Base-by-base conservation (phyloP, 2,113 vertebrate genomes). In the Paracyprichromis sp. region DNA sequence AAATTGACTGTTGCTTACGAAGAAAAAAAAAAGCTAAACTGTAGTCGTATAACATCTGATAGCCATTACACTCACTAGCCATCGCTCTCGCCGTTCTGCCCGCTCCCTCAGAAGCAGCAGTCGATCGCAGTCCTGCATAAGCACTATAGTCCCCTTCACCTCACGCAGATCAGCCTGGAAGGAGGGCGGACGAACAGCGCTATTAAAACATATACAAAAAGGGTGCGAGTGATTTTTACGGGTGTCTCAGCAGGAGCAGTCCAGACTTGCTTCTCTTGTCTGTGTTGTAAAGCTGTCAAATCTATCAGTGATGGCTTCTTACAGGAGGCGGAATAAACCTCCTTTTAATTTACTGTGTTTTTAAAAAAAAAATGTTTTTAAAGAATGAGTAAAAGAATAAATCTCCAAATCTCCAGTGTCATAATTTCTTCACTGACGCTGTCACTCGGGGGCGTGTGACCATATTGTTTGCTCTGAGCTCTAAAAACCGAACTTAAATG, bases 111-210 rank as follows among this genome's bases (percentile, higher is more conserved):
- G 95, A 95, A 96, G 97, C 96, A 95, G 96, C 96, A 96, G 96
- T 97, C 95, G 94, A 96, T 97, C 93, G 90, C 95, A 92, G 96
- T 96, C 95, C 96, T 96, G 97, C 95, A 90, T 83, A 91, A 97
- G 95, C 88, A 93, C 94, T 90, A 90, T 90, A 93, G 96, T 96
- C 97, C 97, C 97, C 97, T 96, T 96, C 96, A 94, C 97, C 96
- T 98, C 97, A 97, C 95, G 92, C 96, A 97, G 96, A 97, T 97
- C 97, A 97, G 93, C 95, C 96, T 52, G 45, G 97, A 98, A 97
- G 95, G 96, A 21, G 94, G 94, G 91, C 14, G 1, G 24, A 76
- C 6, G 1, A 93, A 95, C 86, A 91, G 94, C 94, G 96, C 97
- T 98, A 97, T 91, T 47, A 96, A 96, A 76, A 53, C 54, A 53